Evolutionary conservation across 2,113 vertebrate genomes (phyloP).

Genomic region (Strix aluco): DNA sequence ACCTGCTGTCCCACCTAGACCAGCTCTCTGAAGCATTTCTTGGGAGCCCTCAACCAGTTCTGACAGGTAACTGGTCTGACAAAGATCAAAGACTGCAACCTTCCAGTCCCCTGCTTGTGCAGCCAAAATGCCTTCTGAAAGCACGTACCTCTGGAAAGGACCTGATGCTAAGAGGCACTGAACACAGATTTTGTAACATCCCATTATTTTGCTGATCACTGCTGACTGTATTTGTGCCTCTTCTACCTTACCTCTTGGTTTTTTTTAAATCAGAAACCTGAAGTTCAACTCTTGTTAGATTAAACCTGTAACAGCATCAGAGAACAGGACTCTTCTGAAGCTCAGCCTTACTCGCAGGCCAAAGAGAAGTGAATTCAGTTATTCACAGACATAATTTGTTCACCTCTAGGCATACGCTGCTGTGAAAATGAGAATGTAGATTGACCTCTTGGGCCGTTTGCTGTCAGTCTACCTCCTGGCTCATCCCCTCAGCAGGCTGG

Average conservation of each 20-base stretch:
- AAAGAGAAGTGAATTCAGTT: not conserved
- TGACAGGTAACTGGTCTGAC: not conserved
- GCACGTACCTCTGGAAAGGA: not conserved
- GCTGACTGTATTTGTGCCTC: not conserved
- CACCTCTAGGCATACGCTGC: not conserved
- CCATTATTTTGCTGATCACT: not conserved
- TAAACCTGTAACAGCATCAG: not conserved
- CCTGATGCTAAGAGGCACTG: not conserved
- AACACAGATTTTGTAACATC: not conserved
- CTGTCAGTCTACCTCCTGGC: not conserved
- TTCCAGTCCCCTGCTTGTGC: not conserved
- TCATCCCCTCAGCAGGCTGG: not conserved
- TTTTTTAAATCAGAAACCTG: not conserved
- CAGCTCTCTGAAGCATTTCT: not conserved
- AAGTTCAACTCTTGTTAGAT: not conserved
- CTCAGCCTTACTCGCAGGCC: not conserved
- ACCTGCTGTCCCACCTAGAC: not conserved
- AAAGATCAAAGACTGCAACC: not conserved
- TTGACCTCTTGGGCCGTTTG: not conserved
- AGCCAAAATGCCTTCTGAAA: not conserved
- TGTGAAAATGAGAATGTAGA: not conserved
- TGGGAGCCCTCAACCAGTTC: not conserved
- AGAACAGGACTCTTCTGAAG: not conserved
- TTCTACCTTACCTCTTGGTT: slow-evolving; percentile 19
- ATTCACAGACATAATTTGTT: not conserved